phyloP scores from a whole-genome alignment of 2,113 vertebrate genomes.

The Raja brachyura region DNA sequence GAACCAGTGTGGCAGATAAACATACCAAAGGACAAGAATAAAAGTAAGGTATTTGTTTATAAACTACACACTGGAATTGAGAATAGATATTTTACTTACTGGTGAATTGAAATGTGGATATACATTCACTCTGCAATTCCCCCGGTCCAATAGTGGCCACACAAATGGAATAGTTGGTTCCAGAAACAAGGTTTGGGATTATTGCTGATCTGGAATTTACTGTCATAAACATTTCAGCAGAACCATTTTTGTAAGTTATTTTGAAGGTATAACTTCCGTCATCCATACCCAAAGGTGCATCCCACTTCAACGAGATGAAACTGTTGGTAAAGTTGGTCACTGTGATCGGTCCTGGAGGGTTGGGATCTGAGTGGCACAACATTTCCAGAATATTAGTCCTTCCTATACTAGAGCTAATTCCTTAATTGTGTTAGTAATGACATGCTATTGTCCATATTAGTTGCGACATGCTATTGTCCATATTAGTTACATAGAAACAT shows the following conservation, averaged over 20 bases:
- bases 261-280: conserved; percentile 43
- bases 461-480: no score
- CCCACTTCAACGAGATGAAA: conserved; percentile 46
- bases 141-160: conserved; percentile 46
- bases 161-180: conserved; percentile 51
- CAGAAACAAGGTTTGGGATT: conserved; percentile 44
- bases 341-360: conserved; percentile 46
- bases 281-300: conserved; percentile 43
- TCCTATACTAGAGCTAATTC: not conserved
- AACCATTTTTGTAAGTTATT: not conserved
- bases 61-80: not conserved
- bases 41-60: not conserved
- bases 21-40: not conserved
- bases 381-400: not conserved
- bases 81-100: conserved; percentile 48
- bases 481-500: not conserved
- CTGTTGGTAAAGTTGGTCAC: conserved; percentile 39
- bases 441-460: no score
- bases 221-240: accelerated
- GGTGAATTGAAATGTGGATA: conserved; percentile 44
- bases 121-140: conserved; percentile 43
- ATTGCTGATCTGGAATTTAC: accelerated
- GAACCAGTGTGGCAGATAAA: no score
- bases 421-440: not conserved
- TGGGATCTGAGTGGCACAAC: conserved; percentile 49